Evolutionary conservation across 1,140 invertebrate genomes (phyloP), one percentile per base, ranked within the genome.

Genomic region (Drosophila virilis): DNA sequence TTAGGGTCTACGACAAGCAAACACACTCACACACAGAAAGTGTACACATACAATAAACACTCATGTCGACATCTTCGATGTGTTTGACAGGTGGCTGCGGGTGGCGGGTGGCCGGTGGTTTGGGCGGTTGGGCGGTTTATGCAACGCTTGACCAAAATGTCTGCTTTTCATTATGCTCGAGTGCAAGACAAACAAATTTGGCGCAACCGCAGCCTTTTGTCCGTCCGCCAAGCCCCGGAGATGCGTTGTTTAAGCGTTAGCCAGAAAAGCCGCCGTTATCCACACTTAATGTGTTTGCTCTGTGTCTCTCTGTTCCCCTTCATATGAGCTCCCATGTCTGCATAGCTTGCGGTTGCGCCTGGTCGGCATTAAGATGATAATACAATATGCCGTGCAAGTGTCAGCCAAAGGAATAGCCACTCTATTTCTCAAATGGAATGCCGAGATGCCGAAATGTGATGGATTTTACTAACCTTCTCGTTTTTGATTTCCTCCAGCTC

Each of bases 401-500:
- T 67, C 64, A 57, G 52, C 50, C 61, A 54, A 65, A 52, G 33
- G 35, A 40, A 40, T 55, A 33, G 51, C 51, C 55, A 54, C 48
- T 55, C 33, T 35, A 68, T 55, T 38, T 61, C 42, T 1, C 17
- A 57, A 61, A 76, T 61, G 28, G 48, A 22, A 48, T 6, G 45
- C 2, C 38, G 5, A 40, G 38, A n/a, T n/a, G n/a, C n/a, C n/a
- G n/a, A 0, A 4, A 12, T 12, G 1, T 40, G 10, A 22, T 12
- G 22, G 10, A 5, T 38, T 15, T 28, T n/a, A 65, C 78, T 90
- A 57, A 92, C 91, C 88, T 92, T 92, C 58, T 92, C 91, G 69
- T 77, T 91, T 74, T 91, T 92, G 45, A 92, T 80, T 73, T 92
- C 91, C 66, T 92, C 92, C 64, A 92, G 55, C 58, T 92, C 92